These are phyloP conservation scores for Patiria pectinifera DNA, from an alignment of 53 echinoderm and acorn worm species.

Conservation along the genomic window DNA sequence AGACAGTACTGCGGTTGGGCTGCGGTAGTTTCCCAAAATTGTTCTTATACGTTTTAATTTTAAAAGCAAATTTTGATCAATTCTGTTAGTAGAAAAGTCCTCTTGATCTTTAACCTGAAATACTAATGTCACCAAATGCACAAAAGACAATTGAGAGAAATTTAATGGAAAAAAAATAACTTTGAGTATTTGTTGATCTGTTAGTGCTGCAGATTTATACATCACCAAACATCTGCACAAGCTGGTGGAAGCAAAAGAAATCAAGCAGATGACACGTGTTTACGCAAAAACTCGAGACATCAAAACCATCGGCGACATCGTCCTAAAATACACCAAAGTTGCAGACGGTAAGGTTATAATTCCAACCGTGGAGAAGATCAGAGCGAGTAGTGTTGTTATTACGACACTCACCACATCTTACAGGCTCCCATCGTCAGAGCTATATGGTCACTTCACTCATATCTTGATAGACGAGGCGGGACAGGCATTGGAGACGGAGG, in stretches of 20 bases:
- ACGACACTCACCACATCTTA: slow-evolving; percentile 73
- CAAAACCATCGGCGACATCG: slow-evolving; percentile 25
- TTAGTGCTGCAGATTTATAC: slow-evolving; percentile 92
- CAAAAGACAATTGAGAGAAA: not conserved
- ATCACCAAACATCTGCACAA: slow-evolving; percentile 81
- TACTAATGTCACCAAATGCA: not conserved
- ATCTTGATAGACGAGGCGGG: slow-evolving; percentile 93
- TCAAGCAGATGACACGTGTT: slow-evolving; percentile 59
- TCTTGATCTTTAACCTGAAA: not conserved
- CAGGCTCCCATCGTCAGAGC: slow-evolving; percentile 24
- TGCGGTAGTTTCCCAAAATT: too few relatives aligned
- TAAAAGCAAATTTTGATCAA: too few relatives aligned
- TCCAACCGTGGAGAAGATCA: slow-evolving; percentile 49
- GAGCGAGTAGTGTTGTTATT: slow-evolving; percentile 67
- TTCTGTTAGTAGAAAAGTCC: too few relatives aligned
- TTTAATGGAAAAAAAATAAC: not conserved
- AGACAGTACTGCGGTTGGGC: too few relatives aligned
- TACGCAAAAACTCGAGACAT: slow-evolving; percentile 49
- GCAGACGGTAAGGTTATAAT: slow-evolving; percentile 29
- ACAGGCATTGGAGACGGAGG: slow-evolving; percentile 82
- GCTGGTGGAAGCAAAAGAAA: too few relatives aligned
- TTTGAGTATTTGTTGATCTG: not conserved
- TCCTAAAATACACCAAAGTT: slow-evolving; percentile 42
- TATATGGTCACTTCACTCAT: too few relatives aligned
- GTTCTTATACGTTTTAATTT: too few relatives aligned